Evolutionary conservation across 2,888 invertebrate species (phyloP).

Genomic region (Philereme vetulata): DNA sequence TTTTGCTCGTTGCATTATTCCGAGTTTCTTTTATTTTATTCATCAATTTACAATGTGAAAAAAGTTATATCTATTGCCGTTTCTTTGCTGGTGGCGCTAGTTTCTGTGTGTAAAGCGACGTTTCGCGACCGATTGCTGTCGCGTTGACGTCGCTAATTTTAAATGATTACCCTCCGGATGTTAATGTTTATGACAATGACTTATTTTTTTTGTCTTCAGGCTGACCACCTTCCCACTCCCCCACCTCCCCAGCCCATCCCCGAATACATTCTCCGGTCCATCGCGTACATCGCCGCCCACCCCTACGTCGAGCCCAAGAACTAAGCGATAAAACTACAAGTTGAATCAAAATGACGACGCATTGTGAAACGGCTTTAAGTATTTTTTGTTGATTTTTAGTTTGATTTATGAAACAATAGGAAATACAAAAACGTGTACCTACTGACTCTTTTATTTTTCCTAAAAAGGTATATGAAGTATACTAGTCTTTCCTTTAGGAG

Average conservation of each 20-base stretch:
- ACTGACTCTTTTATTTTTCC: conserved; percentile 17
- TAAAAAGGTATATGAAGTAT: background rate
- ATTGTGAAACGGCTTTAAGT: conserved; percentile 45
- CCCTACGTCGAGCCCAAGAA: conserved; percentile 54
- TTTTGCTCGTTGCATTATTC: no score
- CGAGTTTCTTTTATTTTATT: no score
- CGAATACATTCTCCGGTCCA: conserved; percentile 67
- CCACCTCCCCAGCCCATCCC: conserved; percentile 72
- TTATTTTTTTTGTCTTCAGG: conserved; percentile 46
- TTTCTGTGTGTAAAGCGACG: no score
- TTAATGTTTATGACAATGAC: background rate
- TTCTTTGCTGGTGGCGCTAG: no score
- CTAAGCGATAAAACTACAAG: conserved; percentile 33
- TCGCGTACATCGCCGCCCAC: conserved; percentile 74
- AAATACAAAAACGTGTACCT: conserved; percentile 42
- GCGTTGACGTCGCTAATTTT: no score
- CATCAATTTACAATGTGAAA: no score
- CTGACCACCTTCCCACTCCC: conserved; percentile 58
- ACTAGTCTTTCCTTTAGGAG: no score
- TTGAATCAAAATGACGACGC: conserved; percentile 34
- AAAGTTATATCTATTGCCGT: no score
- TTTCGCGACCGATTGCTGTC: no score
- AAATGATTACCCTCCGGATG: no score
- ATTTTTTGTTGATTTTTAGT: conserved; percentile 43
- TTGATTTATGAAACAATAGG: conserved; percentile 44